Evolutionary conservation across 2,797 vertebrate genomes (phyloP).

Genomic region (Macropodus opercularis): DNA sequence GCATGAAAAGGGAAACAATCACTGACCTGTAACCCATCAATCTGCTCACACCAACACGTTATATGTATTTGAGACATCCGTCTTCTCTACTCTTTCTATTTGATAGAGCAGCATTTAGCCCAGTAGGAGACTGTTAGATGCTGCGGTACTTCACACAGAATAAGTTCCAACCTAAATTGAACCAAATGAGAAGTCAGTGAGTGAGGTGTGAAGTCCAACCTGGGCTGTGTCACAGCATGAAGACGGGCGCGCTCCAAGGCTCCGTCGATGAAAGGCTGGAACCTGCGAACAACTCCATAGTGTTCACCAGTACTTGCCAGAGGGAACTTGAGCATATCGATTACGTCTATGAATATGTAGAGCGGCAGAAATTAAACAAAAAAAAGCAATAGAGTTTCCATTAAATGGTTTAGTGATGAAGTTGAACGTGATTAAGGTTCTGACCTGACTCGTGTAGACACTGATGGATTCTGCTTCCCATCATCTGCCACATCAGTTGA

Average conservation of each 20-base stretch:
- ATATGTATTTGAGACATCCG: neutral
- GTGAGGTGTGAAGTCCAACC: slow-evolving; percentile 74
- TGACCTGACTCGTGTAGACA: slow-evolving; percentile 88
- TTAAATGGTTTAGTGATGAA: slow-evolving; percentile 6
- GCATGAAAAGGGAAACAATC: slow-evolving; percentile 39
- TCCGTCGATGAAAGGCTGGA: slow-evolving; percentile 83
- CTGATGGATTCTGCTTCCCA: slow-evolving; percentile 75
- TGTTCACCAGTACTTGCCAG: slow-evolving; percentile 88
- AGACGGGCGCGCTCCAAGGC: slow-evolving; percentile 84
- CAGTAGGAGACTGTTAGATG: slow-evolving; percentile 9
- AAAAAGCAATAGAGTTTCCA: neutral
- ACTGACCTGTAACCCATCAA: slow-evolving; percentile 42
- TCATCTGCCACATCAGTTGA: slow-evolving; percentile 84
- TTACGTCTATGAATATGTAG: slow-evolving; percentile 69
- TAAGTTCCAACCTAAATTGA: slow-evolving; percentile 7
- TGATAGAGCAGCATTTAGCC: slow-evolving; percentile 15
- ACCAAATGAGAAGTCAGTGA: slow-evolving; percentile 16
- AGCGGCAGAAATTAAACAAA: slow-evolving; percentile 39
- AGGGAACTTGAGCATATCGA: slow-evolving; percentile 85
- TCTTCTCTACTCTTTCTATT: slow-evolving; percentile 6
- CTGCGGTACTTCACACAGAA: slow-evolving; percentile 34
- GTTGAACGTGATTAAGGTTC: slow-evolving; percentile 33
- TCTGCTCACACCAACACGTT: slow-evolving; percentile 19
- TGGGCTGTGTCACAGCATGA: slow-evolving; percentile 82
- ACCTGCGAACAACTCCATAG: slow-evolving; percentile 87